phyloP scores from a whole-genome alignment of 2,797 vertebrate genomes.

The Momotus momota region DNA sequence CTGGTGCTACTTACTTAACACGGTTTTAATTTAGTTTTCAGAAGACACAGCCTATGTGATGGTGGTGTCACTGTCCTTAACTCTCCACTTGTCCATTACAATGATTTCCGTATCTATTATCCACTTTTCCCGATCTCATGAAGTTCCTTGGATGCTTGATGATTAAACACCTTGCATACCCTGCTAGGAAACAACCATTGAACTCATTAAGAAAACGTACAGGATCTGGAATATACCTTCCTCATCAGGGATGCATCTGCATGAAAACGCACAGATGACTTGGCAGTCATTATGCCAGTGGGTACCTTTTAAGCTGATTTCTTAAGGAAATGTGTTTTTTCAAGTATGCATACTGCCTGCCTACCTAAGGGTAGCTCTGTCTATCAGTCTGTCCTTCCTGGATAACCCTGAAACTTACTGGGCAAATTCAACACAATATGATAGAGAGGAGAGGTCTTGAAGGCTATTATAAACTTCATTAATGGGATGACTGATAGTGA shows the following conservation, averaged over 20 bases:
- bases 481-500: background rate
- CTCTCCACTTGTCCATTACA: background rate
- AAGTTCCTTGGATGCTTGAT: background rate
- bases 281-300: background rate
- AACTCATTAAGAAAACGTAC: background rate
- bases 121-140: background rate
- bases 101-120: background rate
- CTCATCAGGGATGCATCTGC: background rate
- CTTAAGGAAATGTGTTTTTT: background rate
- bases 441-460: background rate
- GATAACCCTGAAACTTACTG: background rate
- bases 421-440: background rate
- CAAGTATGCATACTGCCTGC: background rate
- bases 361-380: background rate
- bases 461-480: constrained; percentile 7
- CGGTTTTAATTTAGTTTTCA: background rate
- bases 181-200: background rate
- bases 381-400: background rate
- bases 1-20: background rate
- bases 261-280: background rate
- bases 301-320: background rate
- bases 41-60: background rate
- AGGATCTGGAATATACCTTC: background rate
- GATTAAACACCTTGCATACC: background rate
- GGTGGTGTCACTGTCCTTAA: background rate